Percentiles rank a stretch among this genome's conserved stretches.
These are phyloP conservation scores for Dastarcus helophoroides DNA, from an alignment of 2,888 invertebrate species.

Conservation along the genomic window DNA sequence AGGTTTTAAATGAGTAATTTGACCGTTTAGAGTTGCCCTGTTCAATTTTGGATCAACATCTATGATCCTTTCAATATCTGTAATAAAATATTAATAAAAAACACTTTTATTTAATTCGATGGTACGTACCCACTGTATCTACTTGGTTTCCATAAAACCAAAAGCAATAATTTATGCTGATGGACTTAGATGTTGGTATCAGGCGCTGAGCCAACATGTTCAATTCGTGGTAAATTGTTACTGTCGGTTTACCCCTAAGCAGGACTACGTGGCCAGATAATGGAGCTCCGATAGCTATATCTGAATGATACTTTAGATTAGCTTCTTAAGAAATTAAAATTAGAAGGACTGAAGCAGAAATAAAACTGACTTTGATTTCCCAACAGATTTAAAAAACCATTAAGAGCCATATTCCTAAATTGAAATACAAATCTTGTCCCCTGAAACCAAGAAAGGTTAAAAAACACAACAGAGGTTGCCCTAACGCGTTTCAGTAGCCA, in stretches of 20 bases:
- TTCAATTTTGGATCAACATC: too few species aligned
- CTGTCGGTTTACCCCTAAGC: slow-evolving; percentile 36
- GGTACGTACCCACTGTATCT: too few species aligned
- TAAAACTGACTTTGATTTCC: background rate
- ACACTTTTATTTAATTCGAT: too few species aligned
- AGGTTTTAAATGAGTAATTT: background rate
- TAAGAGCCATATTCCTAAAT: too few species aligned
- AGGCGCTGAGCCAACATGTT: background rate
- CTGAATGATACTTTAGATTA: slow-evolving; percentile 30
- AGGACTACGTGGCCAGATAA: slow-evolving; percentile 45
- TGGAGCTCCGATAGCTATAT: slow-evolving; percentile 49
- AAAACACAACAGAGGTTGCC: too few species aligned
- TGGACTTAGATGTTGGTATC: background rate
- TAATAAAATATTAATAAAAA: too few species aligned
- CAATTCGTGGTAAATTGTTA: slow-evolving; percentile 2
- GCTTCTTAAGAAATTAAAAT: background rate
- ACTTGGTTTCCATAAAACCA: background rate
- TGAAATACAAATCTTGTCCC: too few species aligned
- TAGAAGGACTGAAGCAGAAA: background rate
- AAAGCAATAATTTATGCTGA: background rate
- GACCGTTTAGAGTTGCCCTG: too few species aligned
- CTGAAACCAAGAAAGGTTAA: too few species aligned
- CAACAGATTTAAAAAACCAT: too few species aligned
- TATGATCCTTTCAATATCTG: too few species aligned
- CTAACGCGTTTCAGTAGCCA: too few species aligned